Evolutionary conservation across 2,797 vertebrate species (phyloP), one percentile per base, ranked within the genome.

Genomic region (Crypturellus tataupa): DNA sequence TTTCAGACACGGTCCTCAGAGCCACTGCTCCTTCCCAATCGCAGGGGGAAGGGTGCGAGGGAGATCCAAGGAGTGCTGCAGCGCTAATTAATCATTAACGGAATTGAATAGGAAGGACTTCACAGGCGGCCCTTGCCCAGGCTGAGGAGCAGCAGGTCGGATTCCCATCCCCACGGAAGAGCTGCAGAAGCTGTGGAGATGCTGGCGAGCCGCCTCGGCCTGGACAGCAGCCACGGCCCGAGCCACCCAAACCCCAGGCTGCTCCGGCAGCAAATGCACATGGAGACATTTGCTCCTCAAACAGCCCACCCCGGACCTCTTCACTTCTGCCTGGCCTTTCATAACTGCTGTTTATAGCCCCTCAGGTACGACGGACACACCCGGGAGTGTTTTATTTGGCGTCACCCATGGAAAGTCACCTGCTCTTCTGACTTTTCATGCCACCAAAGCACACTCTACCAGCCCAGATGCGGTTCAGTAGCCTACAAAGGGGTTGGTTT

Each of bases 81-180:
- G 11, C 82, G 55, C n/a, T 15, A 85, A 60, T 4, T 70, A 51
- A 63, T 6, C 60, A n/a, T 51, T 51, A 51, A 51, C 21, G 44
- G 56, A 42, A 58, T 69, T 47, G 42, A 55, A 62, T 13, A 23
- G 4, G 33, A 79, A 82, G 18, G 44, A 40, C 6, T 76, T 37
- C 27, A 11, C 31, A 46, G 29, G 62, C 49, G 83, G 35, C 23
- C 53, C 33, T 20, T 71, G 23, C 9, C 6, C 35, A 70, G 6
- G 6, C 49, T 3, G 1, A 58, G 42, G 11, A 55, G 2, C 2
- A 5, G 29, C 7, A 3, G 24, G 46, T 63, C 3, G 1, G 60
- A 31, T 56, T 8, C 42, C 47, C 42, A n/a, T 15, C 56, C 3
- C 3, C 88, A 3, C 3, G 64, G 11, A 3, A 72, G 8, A 40